Conservation (phyloP, 2,797 vertebrate species). For the Artibeus jamaicensis region DNA sequence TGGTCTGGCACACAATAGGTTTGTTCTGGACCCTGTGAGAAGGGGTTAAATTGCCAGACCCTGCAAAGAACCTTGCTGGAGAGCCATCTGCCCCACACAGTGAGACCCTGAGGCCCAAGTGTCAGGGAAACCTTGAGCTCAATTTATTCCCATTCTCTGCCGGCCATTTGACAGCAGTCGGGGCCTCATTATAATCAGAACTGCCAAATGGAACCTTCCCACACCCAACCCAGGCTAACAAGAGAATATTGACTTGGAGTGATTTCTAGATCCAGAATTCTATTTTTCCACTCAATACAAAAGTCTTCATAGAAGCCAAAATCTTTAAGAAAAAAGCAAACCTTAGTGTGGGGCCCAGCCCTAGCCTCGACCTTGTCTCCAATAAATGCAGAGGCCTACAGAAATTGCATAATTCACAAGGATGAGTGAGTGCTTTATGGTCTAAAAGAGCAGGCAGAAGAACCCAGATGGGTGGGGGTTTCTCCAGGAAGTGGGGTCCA, state of each 20-base stretch:
- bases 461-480: neutral
- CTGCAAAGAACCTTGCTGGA: neutral
- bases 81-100: neutral
- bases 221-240: conserved; percentile 51
- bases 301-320: conserved; percentile 60
- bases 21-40: neutral
- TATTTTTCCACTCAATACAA: conserved; percentile 55
- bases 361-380: neutral
- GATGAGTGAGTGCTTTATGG: neutral
- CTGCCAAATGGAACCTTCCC: conserved; percentile 61
- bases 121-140: neutral
- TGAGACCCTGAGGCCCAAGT: neutral
- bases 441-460: neutral
- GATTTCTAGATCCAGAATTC: conserved; percentile 63
- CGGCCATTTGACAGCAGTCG: conserved; percentile 17
- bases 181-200: neutral
- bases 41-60: neutral
- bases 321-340: conserved; percentile 46
- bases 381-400: neutral
- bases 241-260: conserved; percentile 70
- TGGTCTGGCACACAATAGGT: neutral
- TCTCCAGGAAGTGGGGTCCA: neutral
- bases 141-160: neutral
- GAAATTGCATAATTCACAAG: conserved; percentile 8
- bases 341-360: conserved; percentile 46